Conservation (phyloP, 1,140 invertebrate genomes). For the Euura saliciscinereae region DNA sequence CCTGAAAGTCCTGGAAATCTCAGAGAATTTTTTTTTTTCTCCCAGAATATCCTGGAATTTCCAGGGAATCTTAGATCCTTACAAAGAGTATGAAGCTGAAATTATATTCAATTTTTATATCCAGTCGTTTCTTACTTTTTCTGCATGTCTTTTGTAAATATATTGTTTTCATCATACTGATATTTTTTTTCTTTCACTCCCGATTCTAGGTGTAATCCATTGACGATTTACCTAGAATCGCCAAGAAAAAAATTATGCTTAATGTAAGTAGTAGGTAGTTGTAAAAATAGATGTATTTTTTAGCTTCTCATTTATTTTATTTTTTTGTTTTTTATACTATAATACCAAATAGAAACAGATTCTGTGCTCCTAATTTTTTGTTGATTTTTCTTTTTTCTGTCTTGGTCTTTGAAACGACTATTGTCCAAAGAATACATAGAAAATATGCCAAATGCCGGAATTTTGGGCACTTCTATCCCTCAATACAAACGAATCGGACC, state of each 20-base stretch:
- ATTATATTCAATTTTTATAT: not conserved
- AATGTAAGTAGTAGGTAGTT: slow-evolving; percentile 7
- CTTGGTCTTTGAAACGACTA: no score
- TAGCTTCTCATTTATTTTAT: not conserved
- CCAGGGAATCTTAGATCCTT: no score
- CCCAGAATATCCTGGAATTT: no score
- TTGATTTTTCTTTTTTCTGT: no score
- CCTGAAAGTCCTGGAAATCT: no score
- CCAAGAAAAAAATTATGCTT: slow-evolving; percentile 3
- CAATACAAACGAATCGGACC: no score
- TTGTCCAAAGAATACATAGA: no score
- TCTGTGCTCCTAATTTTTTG: not conserved
- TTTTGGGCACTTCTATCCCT: no score
- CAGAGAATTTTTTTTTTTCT: no score
- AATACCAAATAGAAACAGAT: no score
- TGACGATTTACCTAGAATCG: slow-evolving; percentile 7
- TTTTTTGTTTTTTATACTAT: not conserved
- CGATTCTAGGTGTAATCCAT: slow-evolving; percentile 7
- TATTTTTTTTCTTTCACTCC: slow-evolving; percentile 2
- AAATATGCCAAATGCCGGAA: no score
- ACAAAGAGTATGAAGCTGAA: no score
- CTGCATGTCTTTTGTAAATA: not conserved
- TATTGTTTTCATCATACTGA: slow-evolving; percentile 1
- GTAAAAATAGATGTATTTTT: slow-evolving; percentile 1
- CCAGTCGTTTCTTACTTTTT: not conserved